Percentiles rank a stretch among this genome's conserved stretches.
Conservation (phyloP, 2,113 vertebrate species). For the Felis catus region F.catus_Fca126_mat1.0 CM031416.1:107217001-107217500, state of each 20-base stretch:
- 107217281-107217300: constrained; percentile 39
- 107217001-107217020: neutral
- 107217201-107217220: constrained; percentile 27
- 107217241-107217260: neutral
- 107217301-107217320: constrained; percentile 39
- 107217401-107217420: constrained; percentile 32
- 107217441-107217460: neutral
- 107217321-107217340: constrained; percentile 28
- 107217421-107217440: constrained; percentile 14
- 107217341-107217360: neutral
- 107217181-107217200: constrained; percentile 47
- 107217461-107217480: constrained; percentile 21
- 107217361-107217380: neutral
- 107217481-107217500: constrained; percentile 6
- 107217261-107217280: constrained; percentile 57
- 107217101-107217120: constrained; percentile 45
- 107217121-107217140: constrained; percentile 59
- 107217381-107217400: neutral
- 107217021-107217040: neutral
- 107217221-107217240: constrained; percentile 45
- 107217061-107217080: neutral
- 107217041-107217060: neutral
- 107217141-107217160: constrained; percentile 41
- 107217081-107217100: constrained; percentile 29
- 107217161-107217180: constrained; percentile 31